phyloP scores from a whole-genome alignment of 2,797 vertebrate genomes.

The Neosilurus mollespiculum region DNA sequence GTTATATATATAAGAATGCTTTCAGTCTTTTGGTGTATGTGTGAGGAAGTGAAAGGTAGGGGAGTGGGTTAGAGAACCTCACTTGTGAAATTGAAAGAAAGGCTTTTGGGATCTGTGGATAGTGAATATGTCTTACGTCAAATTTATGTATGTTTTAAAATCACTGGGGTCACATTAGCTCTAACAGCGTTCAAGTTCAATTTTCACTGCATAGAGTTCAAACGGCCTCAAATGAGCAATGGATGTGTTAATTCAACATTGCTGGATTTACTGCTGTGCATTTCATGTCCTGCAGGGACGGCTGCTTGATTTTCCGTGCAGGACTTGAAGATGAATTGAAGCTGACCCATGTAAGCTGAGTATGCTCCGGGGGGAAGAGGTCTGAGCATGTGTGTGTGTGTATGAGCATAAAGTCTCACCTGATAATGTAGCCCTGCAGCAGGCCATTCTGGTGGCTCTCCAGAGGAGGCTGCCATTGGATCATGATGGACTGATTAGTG shows the following conservation, averaged over 20 bases:
- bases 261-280: conserved; percentile 64
- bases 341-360: conserved; percentile 34
- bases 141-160: conserved; percentile 27
- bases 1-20: neutral
- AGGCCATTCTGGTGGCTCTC: conserved; percentile 95
- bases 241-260: conserved; percentile 70
- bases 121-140: conserved; percentile 10
- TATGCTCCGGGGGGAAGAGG: no score
- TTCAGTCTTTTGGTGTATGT: neutral
- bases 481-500: conserved; percentile 98
- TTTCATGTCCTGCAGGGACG: conserved; percentile 61
- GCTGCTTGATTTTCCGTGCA: conserved; percentile 19
- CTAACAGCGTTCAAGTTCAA: conserved; percentile 25
- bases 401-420: conserved; percentile 68
- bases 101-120: neutral
- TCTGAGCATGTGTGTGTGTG: conserved; percentile 49
- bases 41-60: neutral
- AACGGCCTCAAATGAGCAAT: conserved; percentile 9
- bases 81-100: conserved; percentile 15
- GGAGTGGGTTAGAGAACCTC: neutral
- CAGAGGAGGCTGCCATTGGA: conserved; percentile 94
- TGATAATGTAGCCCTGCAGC: conserved; percentile 93
- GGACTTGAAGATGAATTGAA: conserved; percentile 27
- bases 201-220: conserved; percentile 16
- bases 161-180: conserved; percentile 4